Percentiles rank a stretch among this genome's conserved stretches.
These are phyloP conservation scores for Cephus sareptanus DNA, from an alignment of 2,888 invertebrate genomes.

Conservation along the genomic window DNA sequence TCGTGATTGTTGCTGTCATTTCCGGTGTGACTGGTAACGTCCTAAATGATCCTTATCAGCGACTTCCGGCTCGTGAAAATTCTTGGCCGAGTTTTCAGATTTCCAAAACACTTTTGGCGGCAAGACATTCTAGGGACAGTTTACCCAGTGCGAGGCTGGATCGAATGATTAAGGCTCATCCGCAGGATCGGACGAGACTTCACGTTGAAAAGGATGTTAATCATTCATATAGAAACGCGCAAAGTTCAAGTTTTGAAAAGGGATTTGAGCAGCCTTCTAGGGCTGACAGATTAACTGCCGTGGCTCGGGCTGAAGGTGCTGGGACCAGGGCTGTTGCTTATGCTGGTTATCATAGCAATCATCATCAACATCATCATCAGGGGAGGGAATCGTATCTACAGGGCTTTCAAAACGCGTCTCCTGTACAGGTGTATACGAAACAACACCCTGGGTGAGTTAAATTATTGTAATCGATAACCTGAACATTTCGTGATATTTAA, in stretches of 20 bases:
- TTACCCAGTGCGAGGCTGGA: not conserved
- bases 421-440: constrained; percentile 45
- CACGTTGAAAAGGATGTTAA: not conserved
- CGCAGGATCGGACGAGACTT: not conserved
- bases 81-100: constrained; percentile 3
- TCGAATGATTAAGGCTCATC: not conserved
- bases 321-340: constrained; percentile 48
- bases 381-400: constrained; percentile 29
- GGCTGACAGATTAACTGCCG: constrained; percentile 42
- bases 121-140: not conserved
- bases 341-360: constrained; percentile 44
- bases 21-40: constrained; percentile 8
- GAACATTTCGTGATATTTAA: not conserved
- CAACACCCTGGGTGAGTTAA: constrained; percentile 57
- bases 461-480: not conserved
- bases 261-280: not conserved
- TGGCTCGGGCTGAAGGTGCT: constrained; percentile 40
- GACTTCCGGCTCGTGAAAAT: not conserved
- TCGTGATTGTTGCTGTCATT: constrained; percentile 2
- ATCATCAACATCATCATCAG: constrained; percentile 37
- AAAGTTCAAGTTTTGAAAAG: constrained; percentile 4
- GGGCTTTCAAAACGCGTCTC: constrained; percentile 32
- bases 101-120: not conserved
- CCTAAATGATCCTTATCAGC: not conserved
- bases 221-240: not conserved